Evolutionary conservation across 2,797 vertebrate species (phyloP).

Genomic region (Cossypha dichroa): DNA sequence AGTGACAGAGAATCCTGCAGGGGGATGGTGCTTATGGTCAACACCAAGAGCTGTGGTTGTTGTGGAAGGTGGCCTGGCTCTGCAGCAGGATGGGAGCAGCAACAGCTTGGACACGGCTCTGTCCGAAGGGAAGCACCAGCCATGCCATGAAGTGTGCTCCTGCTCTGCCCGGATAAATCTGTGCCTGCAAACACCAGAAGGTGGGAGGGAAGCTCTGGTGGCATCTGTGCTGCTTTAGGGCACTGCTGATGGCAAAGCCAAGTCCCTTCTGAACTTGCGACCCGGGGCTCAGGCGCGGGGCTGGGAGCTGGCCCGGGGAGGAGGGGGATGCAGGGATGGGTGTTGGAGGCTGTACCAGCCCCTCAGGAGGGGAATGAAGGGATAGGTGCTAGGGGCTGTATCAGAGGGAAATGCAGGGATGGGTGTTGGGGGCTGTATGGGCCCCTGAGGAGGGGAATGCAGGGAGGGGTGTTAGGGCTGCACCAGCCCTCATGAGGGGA

Average conservation of each 20-base stretch:
- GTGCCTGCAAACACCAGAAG: background rate
- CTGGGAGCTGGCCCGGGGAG: background rate
- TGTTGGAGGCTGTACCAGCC: rapidly evolving
- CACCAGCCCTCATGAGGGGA: no score
- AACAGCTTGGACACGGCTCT: background rate
- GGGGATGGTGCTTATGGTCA: background rate
- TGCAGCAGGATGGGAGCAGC: background rate
- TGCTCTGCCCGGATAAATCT: background rate
- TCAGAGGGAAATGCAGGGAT: no score
- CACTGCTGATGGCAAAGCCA: background rate
- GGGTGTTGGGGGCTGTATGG: background rate
- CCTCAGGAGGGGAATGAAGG: rapidly evolving
- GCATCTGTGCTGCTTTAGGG: background rate
- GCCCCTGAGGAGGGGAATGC: rapidly evolving
- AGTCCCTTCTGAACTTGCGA: no score
- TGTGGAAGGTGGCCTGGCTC: background rate
- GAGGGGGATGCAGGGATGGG: background rate
- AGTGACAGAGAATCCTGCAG: background rate
- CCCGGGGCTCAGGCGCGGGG: background rate
- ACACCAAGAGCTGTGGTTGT: rapidly evolving
- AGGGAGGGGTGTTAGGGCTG: background rate
- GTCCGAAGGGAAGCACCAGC: background rate
- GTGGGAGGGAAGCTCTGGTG: background rate
- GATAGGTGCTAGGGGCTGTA: background rate
- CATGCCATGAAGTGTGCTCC: rapidly evolving